Evolutionary conservation across 2,797 vertebrate genomes (phyloP), one percentile per base, ranked within the genome.

Genomic region (Myotis planiceps): DNA sequence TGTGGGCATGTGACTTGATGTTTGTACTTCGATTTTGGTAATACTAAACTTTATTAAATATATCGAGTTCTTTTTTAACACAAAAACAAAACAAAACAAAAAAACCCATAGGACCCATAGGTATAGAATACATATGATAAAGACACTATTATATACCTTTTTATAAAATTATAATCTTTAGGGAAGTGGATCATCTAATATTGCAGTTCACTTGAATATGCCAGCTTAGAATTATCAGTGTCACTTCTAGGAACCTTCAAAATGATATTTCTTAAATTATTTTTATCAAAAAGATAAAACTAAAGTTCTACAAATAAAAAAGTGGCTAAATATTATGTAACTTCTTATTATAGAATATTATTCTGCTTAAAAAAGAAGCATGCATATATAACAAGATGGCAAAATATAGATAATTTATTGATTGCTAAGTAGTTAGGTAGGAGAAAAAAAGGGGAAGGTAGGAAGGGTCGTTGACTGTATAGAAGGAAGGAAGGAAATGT

Each of bases 11-110:
- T 99, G 99, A 99, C 97, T 99, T 99, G 98, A 99, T 99, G 99
- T 99, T 99, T 99, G 99, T 99, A 99, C 98, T 98, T 98, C 99
- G 81, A 99, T 99, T 99, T 99, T 99, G 99, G 97, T 97, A 99
- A 98, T 98, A 99, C 99, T 98, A 98, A 99, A 99, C 99, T 99
- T 99, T 99, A 99, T 99, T 99, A 99, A 99, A 99, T 98, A 98
- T 99, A 99, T 98, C 98, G 98, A 99, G 99, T 99, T 99, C 98
- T 98, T 99, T 99, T 99, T 99, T 99, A 99, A 99, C 99, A 39
- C 99, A 99, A 99, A 99, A 55, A 55, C 9, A 58, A 9, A 58
- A 58, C 10, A 21, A 53, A 53, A 53, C 23, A 55, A 55, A 21
- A 53, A 55, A 47, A 47, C 45, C 47, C 47, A 49, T 49, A 49